These are phyloP conservation scores for Formica exsecta DNA, from an alignment of 1,140 invertebrate species.

Conservation along the genomic window DNA sequence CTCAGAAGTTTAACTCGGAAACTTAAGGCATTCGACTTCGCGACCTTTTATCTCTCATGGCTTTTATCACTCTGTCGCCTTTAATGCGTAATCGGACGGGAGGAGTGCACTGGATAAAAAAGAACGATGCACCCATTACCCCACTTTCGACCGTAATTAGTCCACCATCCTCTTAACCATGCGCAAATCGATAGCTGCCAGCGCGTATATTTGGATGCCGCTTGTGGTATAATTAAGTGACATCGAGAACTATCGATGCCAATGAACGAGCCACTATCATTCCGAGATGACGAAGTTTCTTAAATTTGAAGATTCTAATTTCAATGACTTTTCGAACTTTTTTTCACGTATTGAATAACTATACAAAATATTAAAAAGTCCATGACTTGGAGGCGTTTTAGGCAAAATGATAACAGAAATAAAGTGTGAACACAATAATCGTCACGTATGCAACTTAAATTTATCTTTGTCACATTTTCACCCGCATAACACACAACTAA, in stretches of 20 bases:
- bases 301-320: neutral
- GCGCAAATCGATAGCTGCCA: slow-evolving; percentile 39
- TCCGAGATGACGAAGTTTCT: neutral
- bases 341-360: neutral
- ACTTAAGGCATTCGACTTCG: slow-evolving; percentile 56
- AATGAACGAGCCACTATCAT: neutral
- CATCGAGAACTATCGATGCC: neutral
- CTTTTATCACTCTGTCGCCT: slow-evolving; percentile 24
- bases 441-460: neutral
- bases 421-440: neutral
- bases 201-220: slow-evolving; percentile 30
- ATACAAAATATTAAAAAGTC: neutral
- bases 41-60: slow-evolving; percentile 51
- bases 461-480: slow-evolving; percentile 12
- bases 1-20: slow-evolving; percentile 35
- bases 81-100: slow-evolving; percentile 38
- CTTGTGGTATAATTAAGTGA: slow-evolving; percentile 36
- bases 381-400: neutral
- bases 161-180: slow-evolving; percentile 12
- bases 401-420: neutral
- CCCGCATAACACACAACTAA: slow-evolving; percentile 8
- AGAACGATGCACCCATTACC: slow-evolving; percentile 47
- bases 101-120: slow-evolving; percentile 44
- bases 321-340: neutral
- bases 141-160: slow-evolving; percentile 56